Evolutionary conservation across 2,888 invertebrate species (phyloP).

Genomic region (Clanis bilineata): DNA sequence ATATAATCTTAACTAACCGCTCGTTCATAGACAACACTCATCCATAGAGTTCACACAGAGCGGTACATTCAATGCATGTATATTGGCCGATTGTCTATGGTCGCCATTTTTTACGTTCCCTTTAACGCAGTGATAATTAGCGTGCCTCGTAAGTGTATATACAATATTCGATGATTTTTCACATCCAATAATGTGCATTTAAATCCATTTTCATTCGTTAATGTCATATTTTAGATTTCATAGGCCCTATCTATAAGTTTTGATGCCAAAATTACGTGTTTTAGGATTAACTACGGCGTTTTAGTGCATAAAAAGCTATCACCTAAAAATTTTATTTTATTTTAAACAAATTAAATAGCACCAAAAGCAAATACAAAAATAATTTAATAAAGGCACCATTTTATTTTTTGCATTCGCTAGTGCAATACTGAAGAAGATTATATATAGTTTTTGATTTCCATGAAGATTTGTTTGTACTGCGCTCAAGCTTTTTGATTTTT

Average conservation of each 20-base stretch:
- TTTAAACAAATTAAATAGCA: slow-evolving; percentile 19
- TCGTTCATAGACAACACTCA: neutral
- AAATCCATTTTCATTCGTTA: neutral
- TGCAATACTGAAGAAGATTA: neutral
- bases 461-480: neutral
- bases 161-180: neutral
- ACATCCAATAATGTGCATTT: neutral
- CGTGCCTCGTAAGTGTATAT: neutral
- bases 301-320: neutral
- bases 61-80: slow-evolving; percentile 58
- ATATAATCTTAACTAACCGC: neutral
- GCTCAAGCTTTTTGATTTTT: neutral
- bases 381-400: slow-evolving; percentile 26
- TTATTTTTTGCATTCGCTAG: neutral
- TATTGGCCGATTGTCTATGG: slow-evolving; percentile 52
- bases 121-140: neutral
- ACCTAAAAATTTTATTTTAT: neutral
- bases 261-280: neutral
- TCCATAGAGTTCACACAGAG: slow-evolving; percentile 23
- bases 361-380: slow-evolving; percentile 19
- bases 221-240: neutral
- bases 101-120: neutral
- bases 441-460: neutral
- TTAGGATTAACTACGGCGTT: neutral
- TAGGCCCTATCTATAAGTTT: neutral